Evolutionary conservation across 1,140 invertebrate species (phyloP).

Genomic region (Neuroterus valhalla): DNA sequence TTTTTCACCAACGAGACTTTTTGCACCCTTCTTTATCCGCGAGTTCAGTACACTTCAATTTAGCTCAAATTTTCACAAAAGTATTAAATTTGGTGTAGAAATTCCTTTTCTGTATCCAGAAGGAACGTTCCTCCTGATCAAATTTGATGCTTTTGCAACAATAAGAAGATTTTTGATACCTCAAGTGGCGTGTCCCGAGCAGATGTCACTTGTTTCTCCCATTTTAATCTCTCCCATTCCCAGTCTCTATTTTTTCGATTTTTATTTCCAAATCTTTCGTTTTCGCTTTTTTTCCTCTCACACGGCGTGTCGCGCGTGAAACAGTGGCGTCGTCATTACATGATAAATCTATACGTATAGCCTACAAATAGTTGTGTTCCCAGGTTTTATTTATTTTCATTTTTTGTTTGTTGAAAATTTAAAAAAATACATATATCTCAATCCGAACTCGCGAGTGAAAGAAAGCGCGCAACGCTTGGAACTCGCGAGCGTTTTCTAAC

Average conservation of each 20-base stretch:
- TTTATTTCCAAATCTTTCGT: conserved; percentile 22
- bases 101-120: no score
- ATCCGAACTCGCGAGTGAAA: conserved; percentile 60
- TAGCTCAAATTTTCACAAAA: no score
- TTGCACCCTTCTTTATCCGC: no score
- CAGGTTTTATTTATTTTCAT: conserved; percentile 52
- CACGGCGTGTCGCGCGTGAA: conserved; percentile 21
- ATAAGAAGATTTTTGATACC: no score
- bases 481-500: conserved; percentile 53
- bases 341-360: conserved; percentile 35
- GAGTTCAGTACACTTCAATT: no score
- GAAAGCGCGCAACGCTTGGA: conserved; percentile 42
- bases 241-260: conserved; percentile 19
- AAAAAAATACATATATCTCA: conserved; percentile 75
- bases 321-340: conserved; percentile 32
- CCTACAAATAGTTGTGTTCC: conserved; percentile 54
- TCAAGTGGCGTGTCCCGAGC: no score
- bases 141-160: no score
- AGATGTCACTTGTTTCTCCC: no score
- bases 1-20: no score
- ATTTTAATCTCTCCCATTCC: neutral
- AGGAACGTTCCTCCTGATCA: no score
- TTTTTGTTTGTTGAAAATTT: conserved; percentile 70
- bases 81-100: no score
- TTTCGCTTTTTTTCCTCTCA: neutral